Evolutionary conservation across 2,113 vertebrate species (phyloP).

Genomic region (Albula glossodonta): DNA sequence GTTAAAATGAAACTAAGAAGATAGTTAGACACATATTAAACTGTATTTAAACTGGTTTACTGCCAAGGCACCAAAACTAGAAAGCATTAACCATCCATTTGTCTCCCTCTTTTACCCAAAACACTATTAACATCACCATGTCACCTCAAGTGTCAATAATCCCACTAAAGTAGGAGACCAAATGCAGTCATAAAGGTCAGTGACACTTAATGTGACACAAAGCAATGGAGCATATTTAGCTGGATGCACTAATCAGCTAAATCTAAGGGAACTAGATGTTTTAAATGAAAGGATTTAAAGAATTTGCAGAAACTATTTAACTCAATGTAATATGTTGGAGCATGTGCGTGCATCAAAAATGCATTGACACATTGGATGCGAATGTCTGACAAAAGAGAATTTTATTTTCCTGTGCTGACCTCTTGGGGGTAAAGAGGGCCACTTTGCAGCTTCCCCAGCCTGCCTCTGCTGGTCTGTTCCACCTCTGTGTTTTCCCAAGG

Average conservation of each 20-base stretch:
- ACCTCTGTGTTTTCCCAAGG: neutral
- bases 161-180: neutral
- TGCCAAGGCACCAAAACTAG: neutral
- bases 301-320: too few species aligned
- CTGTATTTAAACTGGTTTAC: neutral
- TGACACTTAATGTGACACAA: neutral
- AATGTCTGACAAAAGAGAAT: neutral
- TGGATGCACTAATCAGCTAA: neutral
- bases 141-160: neutral
- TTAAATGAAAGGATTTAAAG: too few species aligned
- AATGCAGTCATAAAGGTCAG: neutral
- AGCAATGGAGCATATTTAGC: neutral
- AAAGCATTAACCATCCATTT: neutral
- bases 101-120: neutral
- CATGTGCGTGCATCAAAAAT: neutral
- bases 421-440: neutral
- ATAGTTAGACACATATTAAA: neutral
- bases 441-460: neutral
- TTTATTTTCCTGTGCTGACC: neutral
- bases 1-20: neutral
- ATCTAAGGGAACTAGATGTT: neutral
- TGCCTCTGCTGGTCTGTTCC: neutral
- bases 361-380: neutral
- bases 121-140: neutral
- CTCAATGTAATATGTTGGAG: too few species aligned